Percentiles rank a stretch among this genome's conserved stretches.
Conservation (phyloP, 2,888 invertebrate species). For the Terebella lapidaria region DNA sequence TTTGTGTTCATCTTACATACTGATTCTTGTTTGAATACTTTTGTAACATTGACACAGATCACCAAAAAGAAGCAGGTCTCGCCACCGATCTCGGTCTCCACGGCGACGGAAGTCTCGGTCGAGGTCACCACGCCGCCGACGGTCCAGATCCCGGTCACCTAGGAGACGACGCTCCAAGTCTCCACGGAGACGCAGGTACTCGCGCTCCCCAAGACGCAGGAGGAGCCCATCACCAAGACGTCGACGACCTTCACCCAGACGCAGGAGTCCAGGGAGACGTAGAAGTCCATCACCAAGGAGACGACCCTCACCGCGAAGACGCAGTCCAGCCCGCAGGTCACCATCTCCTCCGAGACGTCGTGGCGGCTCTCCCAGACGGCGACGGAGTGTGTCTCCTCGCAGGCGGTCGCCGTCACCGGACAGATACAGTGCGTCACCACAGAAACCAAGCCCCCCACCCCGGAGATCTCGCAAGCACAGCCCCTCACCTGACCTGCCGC, state of each 20-base stretch:
- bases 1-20: no score
- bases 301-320: neutral
- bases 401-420: neutral
- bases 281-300: neutral
- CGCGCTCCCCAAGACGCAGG: slow-evolving; percentile 14
- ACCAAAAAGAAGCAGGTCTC: slow-evolving; percentile 15
- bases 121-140: slow-evolving; percentile 25
- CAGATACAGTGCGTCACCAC: neutral
- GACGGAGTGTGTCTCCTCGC: neutral
- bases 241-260: neutral
- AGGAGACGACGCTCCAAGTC: slow-evolving; percentile 26
- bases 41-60: no score
- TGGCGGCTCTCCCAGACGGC: neutral
- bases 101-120: slow-evolving; percentile 22
- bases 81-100: slow-evolving; percentile 26
- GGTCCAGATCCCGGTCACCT: no score
- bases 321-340: slow-evolving; percentile 6
- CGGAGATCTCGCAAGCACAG: no score
- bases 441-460: no score
- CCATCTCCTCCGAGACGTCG: neutral
- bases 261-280: neutral
- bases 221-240: slow-evolving; percentile 17
- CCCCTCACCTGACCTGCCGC: no score
- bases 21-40: no score
- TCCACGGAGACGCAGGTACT: no score